A percentile compares a stretch with the other conserved stretches of the same genome.
phyloP scores from a whole-genome alignment of 2,113 vertebrate genomes.

The Sardina pilchardus region DNA sequence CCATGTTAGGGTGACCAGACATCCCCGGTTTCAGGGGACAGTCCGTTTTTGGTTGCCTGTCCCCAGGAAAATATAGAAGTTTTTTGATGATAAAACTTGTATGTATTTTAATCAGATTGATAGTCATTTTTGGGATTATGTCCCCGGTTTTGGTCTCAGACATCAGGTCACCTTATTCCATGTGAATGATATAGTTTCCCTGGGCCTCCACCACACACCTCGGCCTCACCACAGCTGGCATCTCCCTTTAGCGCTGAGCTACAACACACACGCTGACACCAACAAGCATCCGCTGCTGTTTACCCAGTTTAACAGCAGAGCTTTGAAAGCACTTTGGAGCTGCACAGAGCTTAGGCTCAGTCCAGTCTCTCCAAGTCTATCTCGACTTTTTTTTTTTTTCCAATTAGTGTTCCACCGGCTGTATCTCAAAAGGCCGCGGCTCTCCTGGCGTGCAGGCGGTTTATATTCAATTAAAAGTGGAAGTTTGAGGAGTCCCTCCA shows the following conservation, averaged over 20 bases:
- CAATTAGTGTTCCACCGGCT: conserved; percentile 46
- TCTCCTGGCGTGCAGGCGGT: conserved; percentile 40
- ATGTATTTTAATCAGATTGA: no score
- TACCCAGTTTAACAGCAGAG: background rate
- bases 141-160: no score
- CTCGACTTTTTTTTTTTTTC: conserved; percentile 33
- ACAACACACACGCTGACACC: background rate
- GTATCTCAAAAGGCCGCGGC: conserved; percentile 36
- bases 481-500: conserved; percentile 58
- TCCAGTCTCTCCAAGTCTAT: background rate
- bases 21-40: no score
- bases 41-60: no score
- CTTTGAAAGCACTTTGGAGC: background rate
- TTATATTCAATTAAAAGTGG: conserved; percentile 64
- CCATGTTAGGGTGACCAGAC: no score
- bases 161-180: no score
- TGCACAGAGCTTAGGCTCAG: background rate
- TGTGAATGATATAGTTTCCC: background rate
- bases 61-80: no score
- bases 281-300: background rate
- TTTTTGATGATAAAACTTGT: no score
- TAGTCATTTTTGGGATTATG: no score
- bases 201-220: background rate
- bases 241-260: background rate
- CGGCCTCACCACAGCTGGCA: background rate